Percentiles rank a stretch among this genome's conserved stretches.
Evolutionary conservation across 2,113 vertebrate species (phyloP).

Genomic region (Orthochromis indermauri): DNA sequence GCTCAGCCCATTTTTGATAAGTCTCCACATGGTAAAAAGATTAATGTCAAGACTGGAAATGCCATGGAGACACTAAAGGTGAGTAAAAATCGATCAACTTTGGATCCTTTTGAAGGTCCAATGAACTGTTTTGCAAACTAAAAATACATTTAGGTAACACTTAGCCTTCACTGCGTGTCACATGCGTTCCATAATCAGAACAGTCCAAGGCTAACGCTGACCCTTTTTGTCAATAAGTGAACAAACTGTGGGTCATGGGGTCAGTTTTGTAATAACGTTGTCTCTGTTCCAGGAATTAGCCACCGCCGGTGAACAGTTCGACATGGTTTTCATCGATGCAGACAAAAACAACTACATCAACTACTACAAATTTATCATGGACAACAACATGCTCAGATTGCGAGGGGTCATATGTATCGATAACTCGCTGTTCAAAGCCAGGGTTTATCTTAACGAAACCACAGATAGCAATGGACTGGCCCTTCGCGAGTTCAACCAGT

Average conservation of each 20-base stretch:
- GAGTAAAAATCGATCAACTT: background rate
- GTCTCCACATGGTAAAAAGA: constrained; percentile 72
- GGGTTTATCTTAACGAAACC: constrained; percentile 72
- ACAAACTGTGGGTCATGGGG: background rate
- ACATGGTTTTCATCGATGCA: constrained; percentile 81
- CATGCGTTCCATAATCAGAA: background rate
- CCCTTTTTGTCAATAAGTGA: background rate
- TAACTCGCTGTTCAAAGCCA: constrained; percentile 77
- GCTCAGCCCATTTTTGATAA: constrained; percentile 66
- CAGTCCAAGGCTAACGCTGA: background rate
- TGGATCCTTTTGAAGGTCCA: background rate
- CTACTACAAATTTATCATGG: constrained; percentile 79
- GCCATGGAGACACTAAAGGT: constrained; percentile 66
- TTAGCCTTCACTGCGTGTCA: background rate
- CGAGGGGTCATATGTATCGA: constrained; percentile 74
- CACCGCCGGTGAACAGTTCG: constrained; percentile 72
- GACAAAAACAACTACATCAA: constrained; percentile 77
- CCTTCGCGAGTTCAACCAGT: constrained; percentile 72
- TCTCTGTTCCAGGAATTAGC: constrained; percentile 63
- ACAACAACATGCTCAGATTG: constrained; percentile 73
- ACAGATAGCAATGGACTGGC: constrained; percentile 71
- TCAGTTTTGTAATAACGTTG: background rate
- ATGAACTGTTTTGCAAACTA: background rate
- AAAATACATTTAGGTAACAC: background rate
- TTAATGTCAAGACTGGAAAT: constrained; percentile 59